phyloP scores from a whole-genome alignment of 2,888 invertebrate genomes.

The Entomobrya proxima region DNA sequence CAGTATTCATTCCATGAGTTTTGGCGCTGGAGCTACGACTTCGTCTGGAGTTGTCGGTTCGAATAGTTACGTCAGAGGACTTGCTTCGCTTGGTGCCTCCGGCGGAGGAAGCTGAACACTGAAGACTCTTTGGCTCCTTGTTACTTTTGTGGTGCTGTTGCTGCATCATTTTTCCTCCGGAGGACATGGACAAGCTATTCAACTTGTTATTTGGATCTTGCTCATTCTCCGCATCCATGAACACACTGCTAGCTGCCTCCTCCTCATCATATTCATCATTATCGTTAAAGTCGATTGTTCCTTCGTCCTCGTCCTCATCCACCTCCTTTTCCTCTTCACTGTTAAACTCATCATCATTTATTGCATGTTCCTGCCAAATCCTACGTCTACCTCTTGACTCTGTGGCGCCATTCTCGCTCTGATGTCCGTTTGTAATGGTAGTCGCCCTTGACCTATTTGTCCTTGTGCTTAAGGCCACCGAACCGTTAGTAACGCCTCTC shows the following conservation, averaged over 20 bases:
- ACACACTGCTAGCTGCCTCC: conserved; percentile 65
- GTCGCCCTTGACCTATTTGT: conserved; percentile 23
- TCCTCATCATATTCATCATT: conserved; percentile 68
- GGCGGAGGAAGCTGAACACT: conserved; percentile 4
- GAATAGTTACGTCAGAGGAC: conserved; percentile 29
- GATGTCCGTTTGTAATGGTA: conserved; percentile 17
- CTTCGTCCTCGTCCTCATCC: conserved; percentile 71
- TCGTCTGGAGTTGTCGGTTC: conserved; percentile 21
- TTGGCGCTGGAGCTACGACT: conserved; percentile 36
- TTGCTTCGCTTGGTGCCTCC: conserved; percentile 38
- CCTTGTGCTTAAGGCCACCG: conserved; percentile 36
- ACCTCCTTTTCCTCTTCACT: conserved; percentile 59
- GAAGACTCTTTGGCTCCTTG: conserved; percentile 50
- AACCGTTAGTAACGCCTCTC: conserved; percentile 18
- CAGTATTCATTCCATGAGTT: conserved; percentile 37
- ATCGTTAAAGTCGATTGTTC: conserved; percentile 71
- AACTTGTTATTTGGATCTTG: conserved; percentile 4
- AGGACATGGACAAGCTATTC: background rate
- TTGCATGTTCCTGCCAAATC: conserved; percentile 44
- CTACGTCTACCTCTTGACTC: conserved; percentile 24
- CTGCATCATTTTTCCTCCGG: background rate
- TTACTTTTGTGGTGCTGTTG: background rate
- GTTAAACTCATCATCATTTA: conserved; percentile 47
- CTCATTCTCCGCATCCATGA: conserved; percentile 57
- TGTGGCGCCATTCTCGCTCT: background rate